A percentile compares a stretch with the other conserved stretches of the same genome.
Evolutionary conservation across 1,140 invertebrate species (phyloP).

Genomic region (Formica exsecta): DNA sequence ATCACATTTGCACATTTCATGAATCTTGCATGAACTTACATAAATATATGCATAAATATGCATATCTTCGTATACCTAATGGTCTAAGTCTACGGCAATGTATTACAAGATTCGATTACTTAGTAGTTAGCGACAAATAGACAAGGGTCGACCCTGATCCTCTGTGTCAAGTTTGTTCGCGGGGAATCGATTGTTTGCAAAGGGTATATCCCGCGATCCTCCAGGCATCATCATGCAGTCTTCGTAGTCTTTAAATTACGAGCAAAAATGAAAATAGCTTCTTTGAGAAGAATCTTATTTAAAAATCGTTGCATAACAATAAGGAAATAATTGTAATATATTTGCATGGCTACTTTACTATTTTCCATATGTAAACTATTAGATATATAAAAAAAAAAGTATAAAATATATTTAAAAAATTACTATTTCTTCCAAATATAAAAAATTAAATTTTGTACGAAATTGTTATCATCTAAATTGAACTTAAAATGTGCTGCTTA

Average conservation of each 20-base stretch:
- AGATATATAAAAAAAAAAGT: neutral
- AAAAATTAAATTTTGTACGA: neutral
- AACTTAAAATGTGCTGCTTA: neutral
- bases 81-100: conserved; percentile 40
- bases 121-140: conserved; percentile 80
- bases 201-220: conserved; percentile 58
- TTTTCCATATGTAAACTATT: neutral
- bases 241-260: conserved; percentile 17
- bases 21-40: conserved; percentile 50
- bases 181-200: conserved; percentile 79
- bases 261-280: neutral
- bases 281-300: neutral
- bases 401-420: neutral
- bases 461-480: neutral
- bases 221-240: conserved; percentile 29
- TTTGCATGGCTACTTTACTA: neutral
- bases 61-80: conserved; percentile 37
- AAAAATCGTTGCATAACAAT: conserved; percentile 5
- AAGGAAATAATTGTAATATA: neutral
- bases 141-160: conserved; percentile 63
- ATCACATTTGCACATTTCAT: conserved; percentile 22
- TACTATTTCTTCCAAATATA: neutral
- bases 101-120: conserved; percentile 77
- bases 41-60: conserved; percentile 62
- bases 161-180: conserved; percentile 51